phyloP scores from a whole-genome alignment of 2,113 vertebrate species.

The Phoxinus phoxinus region DNA sequence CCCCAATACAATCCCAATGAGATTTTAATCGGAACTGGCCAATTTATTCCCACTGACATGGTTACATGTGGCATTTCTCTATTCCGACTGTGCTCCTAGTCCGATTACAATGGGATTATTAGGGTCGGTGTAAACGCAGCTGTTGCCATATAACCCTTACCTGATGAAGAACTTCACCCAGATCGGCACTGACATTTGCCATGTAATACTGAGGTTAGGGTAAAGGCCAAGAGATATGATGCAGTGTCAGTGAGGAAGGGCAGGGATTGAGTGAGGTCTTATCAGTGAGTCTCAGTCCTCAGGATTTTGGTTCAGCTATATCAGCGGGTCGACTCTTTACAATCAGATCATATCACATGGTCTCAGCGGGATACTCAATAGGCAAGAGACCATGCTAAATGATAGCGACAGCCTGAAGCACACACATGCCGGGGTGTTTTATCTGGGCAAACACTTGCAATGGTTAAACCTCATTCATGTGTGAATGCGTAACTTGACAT shows the following conservation, averaged over 20 bases:
- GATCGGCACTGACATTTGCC: slow-evolving; percentile 33
- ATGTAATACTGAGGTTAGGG: not conserved
- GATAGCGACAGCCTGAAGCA: not conserved
- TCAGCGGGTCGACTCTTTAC: not conserved
- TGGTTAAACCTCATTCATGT: slow-evolving; percentile 5
- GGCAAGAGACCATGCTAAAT: not conserved
- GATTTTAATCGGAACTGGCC: too few species aligned
- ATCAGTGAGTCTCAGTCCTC: slow-evolving; percentile 38
- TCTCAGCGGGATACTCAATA: not conserved
- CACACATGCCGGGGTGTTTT: not conserved
- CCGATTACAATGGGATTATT: too few species aligned
- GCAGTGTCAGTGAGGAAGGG: slow-evolving; percentile 17
- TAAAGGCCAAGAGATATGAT: slow-evolving; percentile 7
- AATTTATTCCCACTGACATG: too few species aligned
- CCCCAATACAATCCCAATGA: too few species aligned
- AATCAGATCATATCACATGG: slow-evolving; percentile 19
- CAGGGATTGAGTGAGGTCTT: slow-evolving; percentile 6
- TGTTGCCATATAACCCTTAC: slow-evolving; percentile 35
- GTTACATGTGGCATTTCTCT: too few species aligned
- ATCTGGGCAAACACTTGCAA: not conserved
- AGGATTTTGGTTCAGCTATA: slow-evolving; percentile 14
- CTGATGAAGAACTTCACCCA: slow-evolving; percentile 16
- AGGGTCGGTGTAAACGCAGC: too few species aligned
- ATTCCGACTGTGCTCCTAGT: too few species aligned
- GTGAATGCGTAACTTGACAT: slow-evolving; percentile 1